Evolutionary conservation across 2,113 vertebrate genomes (phyloP).

Genomic region (Chroicocephalus ridibundus): DNA sequence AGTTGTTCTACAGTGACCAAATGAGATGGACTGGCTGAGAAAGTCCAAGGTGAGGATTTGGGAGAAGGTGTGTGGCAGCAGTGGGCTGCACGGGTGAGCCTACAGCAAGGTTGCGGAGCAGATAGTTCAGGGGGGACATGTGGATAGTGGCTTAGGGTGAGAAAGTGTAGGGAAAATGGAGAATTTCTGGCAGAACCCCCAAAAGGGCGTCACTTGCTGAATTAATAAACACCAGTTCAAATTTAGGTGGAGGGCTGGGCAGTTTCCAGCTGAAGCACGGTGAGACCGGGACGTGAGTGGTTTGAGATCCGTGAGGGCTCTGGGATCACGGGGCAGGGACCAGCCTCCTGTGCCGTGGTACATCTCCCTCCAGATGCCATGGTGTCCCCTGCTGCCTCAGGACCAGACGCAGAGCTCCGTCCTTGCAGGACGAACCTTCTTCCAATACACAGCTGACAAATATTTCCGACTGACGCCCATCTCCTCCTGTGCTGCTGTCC

Average conservation of each 20-base stretch:
- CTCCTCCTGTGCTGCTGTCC: background rate
- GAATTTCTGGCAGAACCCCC: background rate
- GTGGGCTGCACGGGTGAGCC: background rate
- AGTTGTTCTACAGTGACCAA: background rate
- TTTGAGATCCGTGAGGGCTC: background rate
- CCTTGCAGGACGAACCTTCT: background rate
- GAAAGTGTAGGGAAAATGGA: background rate
- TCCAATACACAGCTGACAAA: background rate
- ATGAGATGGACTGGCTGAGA: background rate
- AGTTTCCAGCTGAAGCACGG: background rate
- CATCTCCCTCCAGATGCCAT: background rate
- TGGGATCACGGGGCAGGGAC: background rate
- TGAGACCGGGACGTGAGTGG: no score
- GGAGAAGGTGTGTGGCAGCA: background rate
- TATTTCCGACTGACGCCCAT: background rate
- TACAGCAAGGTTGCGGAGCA: background rate
- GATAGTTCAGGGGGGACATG: background rate
- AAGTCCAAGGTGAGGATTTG: background rate
- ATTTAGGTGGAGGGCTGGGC: background rate
- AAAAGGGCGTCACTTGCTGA: background rate
- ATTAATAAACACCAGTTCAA: background rate
- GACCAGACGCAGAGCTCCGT: accelerated
- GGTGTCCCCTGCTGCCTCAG: background rate
- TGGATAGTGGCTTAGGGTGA: background rate
- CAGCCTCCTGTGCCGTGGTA: background rate